Base-by-base conservation (phyloP, 1,140 invertebrate species). In the Bombus pascuorum region DNA sequence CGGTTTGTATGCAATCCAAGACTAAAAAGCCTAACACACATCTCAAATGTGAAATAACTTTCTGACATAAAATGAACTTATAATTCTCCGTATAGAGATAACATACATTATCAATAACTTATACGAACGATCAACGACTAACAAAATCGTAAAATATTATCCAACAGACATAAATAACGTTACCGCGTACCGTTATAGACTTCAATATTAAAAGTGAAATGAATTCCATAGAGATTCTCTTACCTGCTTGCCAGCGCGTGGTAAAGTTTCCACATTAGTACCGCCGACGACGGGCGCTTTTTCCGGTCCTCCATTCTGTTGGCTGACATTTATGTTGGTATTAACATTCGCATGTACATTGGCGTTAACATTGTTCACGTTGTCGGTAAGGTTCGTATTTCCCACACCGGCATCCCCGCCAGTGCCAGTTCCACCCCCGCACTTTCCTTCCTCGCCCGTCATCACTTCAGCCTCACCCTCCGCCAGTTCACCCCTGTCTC, bases 241-340 rank as follows among this genome's bases (percentile, higher is more conserved):
- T 93, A 96, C 96, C 95, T 96, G 96, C 93, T 96, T 96, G 74
- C 95, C 95, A 84, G 95, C 92, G 72, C 96, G 95, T 47, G 96
- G 96, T 81, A 96, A 91, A 28, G 96, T 96, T 93, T 96, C 96
- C 93, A 96, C 96, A 90, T 96, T 96, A 84, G 95, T 96, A 85
- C 96, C 96, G 88, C 96, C 95, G 71, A 96, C 96, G 37, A 96
- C 96, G 39, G 96, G 96, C 77, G 96, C 96, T 89, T 96, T 96
- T 92, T 96, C 96, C 90, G 92, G 87, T 73, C 86, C 91, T 47
- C 94, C 94, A 83, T 95, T 95, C 84, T 95, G 94, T 65, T 95
- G 94, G 83, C 83, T 95, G 89, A 93, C 91, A 83, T 94, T 95
- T 90, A 95, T 94, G 91, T 95, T 95, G 89, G 94, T 95, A 88